Base-by-base conservation (phyloP, 2,888 invertebrate species). In the Eilema depressum region DNA sequence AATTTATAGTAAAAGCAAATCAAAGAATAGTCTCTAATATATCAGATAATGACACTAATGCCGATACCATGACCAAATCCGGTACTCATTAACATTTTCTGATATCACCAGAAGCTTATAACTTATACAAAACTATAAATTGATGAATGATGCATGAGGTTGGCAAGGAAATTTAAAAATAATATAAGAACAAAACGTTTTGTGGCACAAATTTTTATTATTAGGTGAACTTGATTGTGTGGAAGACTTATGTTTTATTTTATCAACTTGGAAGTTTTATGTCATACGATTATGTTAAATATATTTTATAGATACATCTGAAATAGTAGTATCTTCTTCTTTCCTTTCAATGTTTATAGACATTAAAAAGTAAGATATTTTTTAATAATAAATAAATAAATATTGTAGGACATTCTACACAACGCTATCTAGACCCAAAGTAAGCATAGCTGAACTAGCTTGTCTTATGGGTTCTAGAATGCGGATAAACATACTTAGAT, bases 81-180 rank as follows among this genome's bases (percentile, higher is more conserved):
- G 89, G 88, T 87, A 83, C 82, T 81, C 78, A 93, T 93, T 93
- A 89, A 89, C 92, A 91, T 93, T 90, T 91, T 88, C 86, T 87
- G 89, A 92, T 92, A 92, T 86, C 87, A 90, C 91, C 92, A 93
- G 93, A 92, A 93, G 93, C 93, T 83, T 85, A 86, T 81, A 90
- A 84, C 85, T 85, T 88, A 91, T 90, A 86, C 86, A 78, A 84
- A 88, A 82, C 80, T 85, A 86, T 91, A 91, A 91, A 90, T 89
- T 91, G 90, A 86, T 93, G 90, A 92, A 93, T 92, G 91, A 93
- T 93, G 86, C 90, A 93, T 92, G 88, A 92, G 88, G 71, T 68
- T 66, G 76, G 70, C 77, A 71, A 74, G 74, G 74, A 63, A 75
- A 61, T 73, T 70, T 65, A 60, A 71, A 78, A 77, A 80, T 75